These are phyloP conservation scores for Trachelus stipa DNA, from an alignment of 2,888 invertebrate species.

Conservation along the genomic window DNA sequence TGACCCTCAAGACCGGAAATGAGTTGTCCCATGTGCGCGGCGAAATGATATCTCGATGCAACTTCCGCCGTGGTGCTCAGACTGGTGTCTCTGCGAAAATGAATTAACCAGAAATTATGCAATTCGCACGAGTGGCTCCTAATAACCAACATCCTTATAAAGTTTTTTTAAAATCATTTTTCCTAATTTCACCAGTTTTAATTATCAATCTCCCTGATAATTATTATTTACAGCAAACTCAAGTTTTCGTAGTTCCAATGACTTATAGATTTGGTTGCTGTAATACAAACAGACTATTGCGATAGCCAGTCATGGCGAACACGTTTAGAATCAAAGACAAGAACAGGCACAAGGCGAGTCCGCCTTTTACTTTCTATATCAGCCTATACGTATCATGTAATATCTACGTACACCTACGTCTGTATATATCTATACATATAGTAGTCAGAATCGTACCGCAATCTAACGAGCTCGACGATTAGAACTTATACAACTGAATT, in stretches of 20 bases:
- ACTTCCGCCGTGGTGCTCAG: slow-evolving; percentile 74
- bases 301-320: slow-evolving; percentile 25
- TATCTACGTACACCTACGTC: background rate
- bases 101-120: slow-evolving; percentile 1
- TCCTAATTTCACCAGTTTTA: background rate
- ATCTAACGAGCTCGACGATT: background rate
- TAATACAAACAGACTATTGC: slow-evolving; percentile 23
- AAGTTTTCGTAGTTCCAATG: background rate
- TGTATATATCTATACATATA: background rate
- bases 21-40: slow-evolving; percentile 77
- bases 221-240: background rate
- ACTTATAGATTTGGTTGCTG: slow-evolving; percentile 14
- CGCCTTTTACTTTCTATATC: slow-evolving; percentile 60
- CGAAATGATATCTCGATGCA: slow-evolving; percentile 75
- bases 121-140: background rate
- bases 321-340: slow-evolving; percentile 22
- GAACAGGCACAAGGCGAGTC: slow-evolving; percentile 59
- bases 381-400: background rate
- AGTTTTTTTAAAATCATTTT: background rate
- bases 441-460: background rate
- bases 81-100: slow-evolving; percentile 71
- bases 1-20: slow-evolving; percentile 75
- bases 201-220: background rate
- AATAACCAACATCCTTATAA: background rate
- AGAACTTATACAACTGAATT: background rate